These are phyloP conservation scores for Hydrotaea cyrtoneurina DNA, from an alignment of 2,888 invertebrate species.

Conservation along the genomic window DNA sequence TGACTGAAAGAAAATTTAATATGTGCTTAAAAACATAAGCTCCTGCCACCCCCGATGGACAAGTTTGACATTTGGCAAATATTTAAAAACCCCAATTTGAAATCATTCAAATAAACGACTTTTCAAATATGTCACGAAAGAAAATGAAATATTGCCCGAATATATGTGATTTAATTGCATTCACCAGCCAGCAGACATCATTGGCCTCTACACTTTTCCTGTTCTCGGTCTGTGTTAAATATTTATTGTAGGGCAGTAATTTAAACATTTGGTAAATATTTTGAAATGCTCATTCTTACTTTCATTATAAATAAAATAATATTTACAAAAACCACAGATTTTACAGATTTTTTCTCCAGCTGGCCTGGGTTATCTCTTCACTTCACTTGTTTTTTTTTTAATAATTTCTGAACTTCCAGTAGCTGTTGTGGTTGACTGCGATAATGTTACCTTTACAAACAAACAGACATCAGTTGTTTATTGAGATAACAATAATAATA, in stretches of 20 bases:
- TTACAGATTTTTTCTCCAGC: neutral
- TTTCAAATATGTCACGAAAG: neutral
- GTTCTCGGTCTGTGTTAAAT: neutral
- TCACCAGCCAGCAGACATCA: neutral
- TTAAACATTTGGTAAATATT: slow-evolving; percentile 7
- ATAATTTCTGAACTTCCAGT: neutral
- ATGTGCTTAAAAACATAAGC: too few relatives aligned
- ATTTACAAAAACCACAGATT: slow-evolving; percentile 17
- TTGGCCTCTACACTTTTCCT: neutral
- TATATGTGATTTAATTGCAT: neutral
- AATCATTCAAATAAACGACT: neutral
- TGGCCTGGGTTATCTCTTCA: neutral
- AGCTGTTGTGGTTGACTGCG: neutral
- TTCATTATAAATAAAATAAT: slow-evolving; percentile 27
- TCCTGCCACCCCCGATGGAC: too few relatives aligned
- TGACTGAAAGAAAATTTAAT: too few relatives aligned
- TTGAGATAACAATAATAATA: neutral
- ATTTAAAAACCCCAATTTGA: neutral
- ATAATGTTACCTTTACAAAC: neutral
- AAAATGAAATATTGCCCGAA: neutral
- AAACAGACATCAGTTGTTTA: slow-evolving; percentile 7
- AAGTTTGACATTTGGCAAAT: neutral
- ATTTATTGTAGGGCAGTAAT: neutral
- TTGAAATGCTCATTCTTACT: slow-evolving; percentile 25
- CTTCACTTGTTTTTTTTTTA: neutral